A percentile compares a stretch with the other conserved stretches of the same genome.
phyloP scores from a whole-genome alignment of 2,113 vertebrate genomes.

The Eira barbara region DNA sequence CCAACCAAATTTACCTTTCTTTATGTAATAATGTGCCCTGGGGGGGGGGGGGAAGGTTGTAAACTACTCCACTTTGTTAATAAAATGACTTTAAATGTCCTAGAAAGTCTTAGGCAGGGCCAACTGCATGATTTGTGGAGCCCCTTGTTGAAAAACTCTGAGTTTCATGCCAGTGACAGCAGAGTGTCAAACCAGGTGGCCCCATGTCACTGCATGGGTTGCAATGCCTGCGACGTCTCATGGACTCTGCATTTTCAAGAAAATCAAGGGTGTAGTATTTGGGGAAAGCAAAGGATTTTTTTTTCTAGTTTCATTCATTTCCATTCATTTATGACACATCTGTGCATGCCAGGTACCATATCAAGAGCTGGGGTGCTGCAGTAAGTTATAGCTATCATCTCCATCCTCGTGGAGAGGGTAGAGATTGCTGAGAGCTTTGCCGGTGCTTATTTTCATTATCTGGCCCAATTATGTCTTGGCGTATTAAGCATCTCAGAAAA shows the following conservation, averaged over 20 bases:
- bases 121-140: not conserved
- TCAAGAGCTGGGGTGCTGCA: not conserved
- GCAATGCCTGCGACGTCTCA: fast-evolving
- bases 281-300: not conserved
- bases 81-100: not conserved
- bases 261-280: not conserved
- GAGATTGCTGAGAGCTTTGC: not conserved
- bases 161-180: not conserved
- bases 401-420: not conserved
- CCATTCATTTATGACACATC: not conserved
- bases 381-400: not conserved
- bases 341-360: not conserved
- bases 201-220: no score
- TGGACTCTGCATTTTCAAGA: not conserved
- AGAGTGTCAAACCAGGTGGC: not conserved
- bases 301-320: not conserved
- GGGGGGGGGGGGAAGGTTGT: fast-evolving
- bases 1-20: not conserved
- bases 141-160: not conserved
- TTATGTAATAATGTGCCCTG: not conserved
- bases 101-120: not conserved
- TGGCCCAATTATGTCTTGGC: not conserved
- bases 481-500: not conserved
- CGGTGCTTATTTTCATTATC: not conserved
- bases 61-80: not conserved